Evolutionary conservation across 2,888 invertebrate species (phyloP).

Genomic region (Yponomeuta sedellus): DNA sequence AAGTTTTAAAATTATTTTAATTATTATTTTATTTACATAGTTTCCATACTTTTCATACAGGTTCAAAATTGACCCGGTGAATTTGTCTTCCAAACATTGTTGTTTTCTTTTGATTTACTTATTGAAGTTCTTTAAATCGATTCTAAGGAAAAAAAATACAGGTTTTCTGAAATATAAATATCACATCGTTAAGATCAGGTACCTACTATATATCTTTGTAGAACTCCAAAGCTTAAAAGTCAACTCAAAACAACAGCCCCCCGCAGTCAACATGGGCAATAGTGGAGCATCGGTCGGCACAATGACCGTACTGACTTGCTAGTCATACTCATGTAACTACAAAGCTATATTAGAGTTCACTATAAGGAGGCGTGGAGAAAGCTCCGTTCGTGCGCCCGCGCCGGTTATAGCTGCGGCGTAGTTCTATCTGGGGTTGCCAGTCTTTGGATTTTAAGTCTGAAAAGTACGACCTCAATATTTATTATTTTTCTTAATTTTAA

Average conservation of each 20-base stretch:
- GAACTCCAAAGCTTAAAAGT: neutral
- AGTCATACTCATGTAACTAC: neutral
- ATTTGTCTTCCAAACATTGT: too few relatives aligned
- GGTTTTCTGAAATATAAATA: too few relatives aligned
- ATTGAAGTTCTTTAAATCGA: too few relatives aligned
- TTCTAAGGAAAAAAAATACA: too few relatives aligned
- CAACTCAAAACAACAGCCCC: neutral
- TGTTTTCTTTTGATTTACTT: too few relatives aligned
- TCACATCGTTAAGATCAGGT: neutral
- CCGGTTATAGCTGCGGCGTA: neutral
- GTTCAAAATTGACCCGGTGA: too few relatives aligned
- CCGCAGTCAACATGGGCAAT: neutral
- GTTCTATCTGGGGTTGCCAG: neutral
- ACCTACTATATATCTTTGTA: neutral
- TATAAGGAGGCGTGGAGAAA: conserved; percentile 1
- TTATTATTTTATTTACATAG: too few relatives aligned
- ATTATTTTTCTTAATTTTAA: too few relatives aligned
- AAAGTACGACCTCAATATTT: too few relatives aligned
- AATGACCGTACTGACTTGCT: neutral
- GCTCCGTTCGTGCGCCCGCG: conserved; percentile 3
- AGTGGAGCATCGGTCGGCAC: neutral
- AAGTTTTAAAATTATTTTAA: too few relatives aligned
- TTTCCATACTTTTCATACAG: too few relatives aligned
- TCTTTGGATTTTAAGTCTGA: neutral
- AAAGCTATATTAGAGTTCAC: neutral